These are phyloP conservation scores for Homarus gammarus DNA, from an alignment of 2,888 invertebrate species.

Conservation along the genomic window DNA sequence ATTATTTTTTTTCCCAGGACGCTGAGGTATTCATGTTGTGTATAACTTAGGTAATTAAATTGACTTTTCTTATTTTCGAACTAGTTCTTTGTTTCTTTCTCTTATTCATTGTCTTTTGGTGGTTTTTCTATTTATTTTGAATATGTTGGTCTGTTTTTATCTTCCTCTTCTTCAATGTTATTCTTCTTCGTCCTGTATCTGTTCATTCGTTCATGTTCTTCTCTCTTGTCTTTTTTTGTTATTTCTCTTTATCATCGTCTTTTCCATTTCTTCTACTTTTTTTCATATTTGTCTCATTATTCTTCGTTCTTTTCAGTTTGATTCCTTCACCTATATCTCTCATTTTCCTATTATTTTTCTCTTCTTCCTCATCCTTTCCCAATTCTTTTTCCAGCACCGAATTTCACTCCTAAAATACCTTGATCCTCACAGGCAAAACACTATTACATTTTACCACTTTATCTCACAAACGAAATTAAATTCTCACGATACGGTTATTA, in stretches of 20 bases:
- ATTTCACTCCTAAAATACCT: too few relatives aligned
- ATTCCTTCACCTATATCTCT: not conserved
- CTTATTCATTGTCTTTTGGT: too few relatives aligned
- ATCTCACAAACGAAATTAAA: too few relatives aligned
- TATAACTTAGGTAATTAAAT: too few relatives aligned
- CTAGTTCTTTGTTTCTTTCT: too few relatives aligned
- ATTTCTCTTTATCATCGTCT: not conserved
- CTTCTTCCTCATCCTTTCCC: conserved; percentile 3
- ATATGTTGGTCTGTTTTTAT: not conserved
- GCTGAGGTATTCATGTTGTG: too few relatives aligned
- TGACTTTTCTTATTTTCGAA: too few relatives aligned
- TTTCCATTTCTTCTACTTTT: not conserved
- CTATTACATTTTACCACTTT: too few relatives aligned
- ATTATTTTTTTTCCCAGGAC: too few relatives aligned
- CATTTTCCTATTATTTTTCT: not conserved
- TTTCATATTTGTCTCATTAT: not conserved
- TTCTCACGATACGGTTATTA: too few relatives aligned
- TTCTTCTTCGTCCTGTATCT: not conserved
- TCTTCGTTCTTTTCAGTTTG: not conserved
- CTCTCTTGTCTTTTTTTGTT: not conserved
- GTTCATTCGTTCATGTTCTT: not conserved
- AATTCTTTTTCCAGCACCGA: not conserved
- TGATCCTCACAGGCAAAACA: too few relatives aligned
- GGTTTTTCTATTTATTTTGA: not conserved
- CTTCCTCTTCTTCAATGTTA: not conserved